Evolutionary conservation across 2,113 vertebrate genomes (phyloP).

Genomic region (Cebidichthys violaceus): DNA sequence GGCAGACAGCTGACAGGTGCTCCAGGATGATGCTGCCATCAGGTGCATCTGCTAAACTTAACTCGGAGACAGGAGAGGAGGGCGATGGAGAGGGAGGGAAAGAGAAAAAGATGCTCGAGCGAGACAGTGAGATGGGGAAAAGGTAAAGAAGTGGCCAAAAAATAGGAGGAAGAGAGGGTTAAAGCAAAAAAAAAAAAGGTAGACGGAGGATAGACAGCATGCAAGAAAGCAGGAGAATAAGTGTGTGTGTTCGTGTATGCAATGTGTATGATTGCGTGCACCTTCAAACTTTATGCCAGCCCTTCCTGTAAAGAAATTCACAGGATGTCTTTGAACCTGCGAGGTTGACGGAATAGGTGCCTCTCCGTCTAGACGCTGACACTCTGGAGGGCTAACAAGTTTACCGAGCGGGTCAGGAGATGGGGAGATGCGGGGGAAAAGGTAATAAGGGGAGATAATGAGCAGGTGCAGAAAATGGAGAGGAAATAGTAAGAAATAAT

Average conservation of each 20-base stretch:
- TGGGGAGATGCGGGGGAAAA: conserved; percentile 25
- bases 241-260: conserved; percentile 9
- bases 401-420: conserved; percentile 69
- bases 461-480: conserved; percentile 54
- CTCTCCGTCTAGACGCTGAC: conserved; percentile 56
- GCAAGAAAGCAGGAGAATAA: conserved; percentile 6
- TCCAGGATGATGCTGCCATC: conserved; percentile 81
- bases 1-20: conserved; percentile 86
- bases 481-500: conserved; percentile 38
- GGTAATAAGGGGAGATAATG: conserved; percentile 65
- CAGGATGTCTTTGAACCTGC: conserved; percentile 55
- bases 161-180: conserved; percentile 14
- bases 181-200: conserved; percentile 11
- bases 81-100: neutral
- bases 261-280: conserved; percentile 22
- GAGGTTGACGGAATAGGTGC: conserved; percentile 54
- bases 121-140: neutral
- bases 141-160: conserved; percentile 47
- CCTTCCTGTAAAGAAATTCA: conserved; percentile 46
- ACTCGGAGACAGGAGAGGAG: conserved; percentile 60
- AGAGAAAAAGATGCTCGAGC: conserved; percentile 17
- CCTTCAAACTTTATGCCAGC: conserved; percentile 46
- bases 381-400: conserved; percentile 60
- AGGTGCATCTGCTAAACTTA: conserved; percentile 83
- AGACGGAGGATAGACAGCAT: neutral